Evolutionary conservation across 2,888 invertebrate species (phyloP), one percentile per base, ranked within the genome.

Genomic region (Abscondita cerata): DNA sequence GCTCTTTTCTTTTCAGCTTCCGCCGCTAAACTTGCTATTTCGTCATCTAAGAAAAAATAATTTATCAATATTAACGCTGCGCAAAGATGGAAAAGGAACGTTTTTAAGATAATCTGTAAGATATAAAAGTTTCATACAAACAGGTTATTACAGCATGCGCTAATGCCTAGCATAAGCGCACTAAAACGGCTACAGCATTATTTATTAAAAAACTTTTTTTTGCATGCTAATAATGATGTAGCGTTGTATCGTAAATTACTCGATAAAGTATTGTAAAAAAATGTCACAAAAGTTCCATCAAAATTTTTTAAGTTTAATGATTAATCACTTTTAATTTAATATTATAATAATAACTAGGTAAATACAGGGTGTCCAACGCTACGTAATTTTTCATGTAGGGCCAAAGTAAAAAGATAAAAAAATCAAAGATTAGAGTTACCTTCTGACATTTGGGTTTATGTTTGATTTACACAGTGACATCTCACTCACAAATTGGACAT

Each of bases 1-100:
- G 86, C 86, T 54, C 82, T 79, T 75, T 89, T 89, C 76, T 83
- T 81, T 75, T 89, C 88, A 33, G 88, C 88, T 59, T 83, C 83
- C 51, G 84, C 84, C 64, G 88, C 87, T 71, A 87, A 78, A 75
- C 84, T 86, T 81, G 87, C 85, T 81, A 84, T 77, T 80, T 86
- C 85, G 78, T 86, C 86, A 80, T 72, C 59, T 72, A 63, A 52
- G 46, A 52, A 64, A 62, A 58, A 41, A 58, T n/a, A 52, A 5
- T 40, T 40, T 13, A 40, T 40, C 13, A 40, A 40, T n/a, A 41
- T 13, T 41, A 41, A 18, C 18, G 13, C 13, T 18, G 18, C n/a
- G 8, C 16, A 18, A 44, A 18, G 18, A 25, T 25, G 6, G 6
- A 25, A 2, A 25, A 11, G 15, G 16, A 18, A n/a, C 44, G n/a